Evolutionary conservation across 2,888 invertebrate species (phyloP).

Genomic region (Campaea margaritaria): DNA sequence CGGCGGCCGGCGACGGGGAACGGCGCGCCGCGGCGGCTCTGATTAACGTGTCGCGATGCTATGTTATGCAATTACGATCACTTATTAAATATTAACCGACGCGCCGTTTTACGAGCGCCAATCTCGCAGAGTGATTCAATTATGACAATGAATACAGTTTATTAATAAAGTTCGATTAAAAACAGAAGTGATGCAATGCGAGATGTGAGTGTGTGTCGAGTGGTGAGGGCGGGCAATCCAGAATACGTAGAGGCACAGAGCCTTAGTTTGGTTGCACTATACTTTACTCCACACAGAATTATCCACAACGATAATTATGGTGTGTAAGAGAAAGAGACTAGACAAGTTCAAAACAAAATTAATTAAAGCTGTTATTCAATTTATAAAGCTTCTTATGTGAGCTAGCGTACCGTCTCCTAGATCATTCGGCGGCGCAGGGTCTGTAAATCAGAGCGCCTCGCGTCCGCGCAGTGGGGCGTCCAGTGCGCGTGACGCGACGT

Average conservation of each 20-base stretch:
- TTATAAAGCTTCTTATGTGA: not conserved
- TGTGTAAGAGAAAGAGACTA: too few species aligned
- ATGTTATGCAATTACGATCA: conserved; percentile 80
- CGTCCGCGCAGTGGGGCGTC: conserved; percentile 46
- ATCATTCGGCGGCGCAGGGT: conserved; percentile 13
- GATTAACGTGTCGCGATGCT: conserved; percentile 72
- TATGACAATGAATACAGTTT: conserved; percentile 22
- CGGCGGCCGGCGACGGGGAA: conserved; percentile 41
- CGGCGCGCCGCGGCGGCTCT: conserved; percentile 41
- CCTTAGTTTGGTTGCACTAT: not conserved
- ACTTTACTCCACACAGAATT: not conserved
- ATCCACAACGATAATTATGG: too few species aligned
- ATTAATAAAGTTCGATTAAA: conserved; percentile 27
- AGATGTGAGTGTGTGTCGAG: conserved; percentile 20
- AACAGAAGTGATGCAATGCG: conserved; percentile 21
- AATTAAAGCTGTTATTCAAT: not conserved
- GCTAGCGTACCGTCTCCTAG: conserved; percentile 1
- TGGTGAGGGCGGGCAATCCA: conserved; percentile 7
- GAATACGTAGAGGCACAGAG: not conserved
- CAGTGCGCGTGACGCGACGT: conserved; percentile 50
- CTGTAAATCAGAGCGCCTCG: conserved; percentile 53
- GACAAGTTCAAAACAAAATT: too few species aligned
- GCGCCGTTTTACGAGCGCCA: conserved; percentile 41
- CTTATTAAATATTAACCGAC: conserved; percentile 80
- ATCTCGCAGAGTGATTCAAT: conserved; percentile 34